Evolutionary conservation across 2,888 invertebrate species (phyloP).

Genomic region (Brachypterus glaber): DNA sequence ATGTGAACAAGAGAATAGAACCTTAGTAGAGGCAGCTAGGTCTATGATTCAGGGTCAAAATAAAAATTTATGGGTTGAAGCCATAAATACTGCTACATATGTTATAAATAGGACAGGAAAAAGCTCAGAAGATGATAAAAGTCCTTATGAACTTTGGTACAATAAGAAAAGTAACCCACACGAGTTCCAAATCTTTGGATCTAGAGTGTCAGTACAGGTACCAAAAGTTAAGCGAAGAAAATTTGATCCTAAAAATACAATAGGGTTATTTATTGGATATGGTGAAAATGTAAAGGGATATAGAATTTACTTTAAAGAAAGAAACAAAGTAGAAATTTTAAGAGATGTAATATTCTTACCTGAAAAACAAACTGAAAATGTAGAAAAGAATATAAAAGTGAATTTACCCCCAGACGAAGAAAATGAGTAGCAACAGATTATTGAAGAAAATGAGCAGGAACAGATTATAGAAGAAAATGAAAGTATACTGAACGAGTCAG

Average conservation of each 20-base stretch:
- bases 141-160: conserved; percentile 33
- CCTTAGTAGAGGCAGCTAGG: conserved; percentile 26
- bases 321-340: conserved; percentile 14
- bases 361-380: no score
- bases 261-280: conserved; percentile 33
- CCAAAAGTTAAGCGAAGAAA: conserved; percentile 31
- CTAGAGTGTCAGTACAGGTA: conserved; percentile 29
- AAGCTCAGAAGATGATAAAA: conserved; percentile 12
- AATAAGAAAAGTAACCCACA: conserved; percentile 28
- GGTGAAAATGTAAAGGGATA: conserved; percentile 23
- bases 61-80: conserved; percentile 12
- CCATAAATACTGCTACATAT: conserved; percentile 8
- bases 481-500: neutral
- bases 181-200: conserved; percentile 33
- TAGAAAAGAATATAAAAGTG: no score
- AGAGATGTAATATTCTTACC: conserved; percentile 16
- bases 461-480: conserved; percentile 5
- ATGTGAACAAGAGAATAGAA: conserved; percentile 28
- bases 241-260: conserved; percentile 29
- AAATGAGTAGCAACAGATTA: neutral
- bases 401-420: neutral
- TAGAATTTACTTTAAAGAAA: conserved; percentile 16
- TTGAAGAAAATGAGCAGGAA: conserved; percentile 9
- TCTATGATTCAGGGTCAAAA: conserved; percentile 13
- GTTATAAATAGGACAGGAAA: conserved; percentile 8